A percentile compares a stretch with the other conserved stretches of the same genome.
These are phyloP conservation scores for Arrhamphus sclerolepis DNA, from an alignment of 2,797 vertebrate species.

Conservation along the genomic window DNA sequence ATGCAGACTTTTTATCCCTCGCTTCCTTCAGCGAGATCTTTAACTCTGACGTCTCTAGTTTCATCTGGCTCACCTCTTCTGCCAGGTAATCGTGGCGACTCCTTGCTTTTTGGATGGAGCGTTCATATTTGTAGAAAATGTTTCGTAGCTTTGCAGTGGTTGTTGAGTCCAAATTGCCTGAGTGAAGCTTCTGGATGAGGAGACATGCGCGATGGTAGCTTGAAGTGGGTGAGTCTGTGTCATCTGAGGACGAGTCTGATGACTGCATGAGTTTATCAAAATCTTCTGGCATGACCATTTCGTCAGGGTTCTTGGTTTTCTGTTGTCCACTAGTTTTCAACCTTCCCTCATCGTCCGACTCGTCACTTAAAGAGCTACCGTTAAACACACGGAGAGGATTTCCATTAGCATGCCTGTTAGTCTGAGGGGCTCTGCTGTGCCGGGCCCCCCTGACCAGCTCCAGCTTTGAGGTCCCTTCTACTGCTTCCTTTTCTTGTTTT, in stretches of 20 bases:
- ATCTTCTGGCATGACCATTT: slow-evolving; percentile 77
- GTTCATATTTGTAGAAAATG: slow-evolving; percentile 90
- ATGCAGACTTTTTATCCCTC: slow-evolving; percentile 81
- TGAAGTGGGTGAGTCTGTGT: slow-evolving; percentile 78
- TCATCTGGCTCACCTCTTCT: slow-evolving; percentile 84
- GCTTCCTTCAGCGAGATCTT: slow-evolving; percentile 82
- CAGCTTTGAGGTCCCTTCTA: slow-evolving; percentile 52
- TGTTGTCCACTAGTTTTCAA: slow-evolving; percentile 39
- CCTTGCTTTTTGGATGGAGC: slow-evolving; percentile 84
- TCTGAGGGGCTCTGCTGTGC: slow-evolving; percentile 65
- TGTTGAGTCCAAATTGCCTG: slow-evolving; percentile 82
- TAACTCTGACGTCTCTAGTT: slow-evolving; percentile 79
- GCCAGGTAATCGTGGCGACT: slow-evolving; percentile 79
- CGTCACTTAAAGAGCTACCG: slow-evolving; percentile 85
- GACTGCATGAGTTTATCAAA: slow-evolving; percentile 87
- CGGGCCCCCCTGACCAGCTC: slow-evolving; percentile 55
- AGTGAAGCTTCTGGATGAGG: slow-evolving; percentile 84
- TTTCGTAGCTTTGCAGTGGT: slow-evolving; percentile 89
- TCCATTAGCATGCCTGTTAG: slow-evolving; percentile 65
- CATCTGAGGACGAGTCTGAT: slow-evolving; percentile 87
- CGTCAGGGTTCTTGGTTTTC: slow-evolving; percentile 66
- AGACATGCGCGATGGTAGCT: slow-evolving; percentile 80
- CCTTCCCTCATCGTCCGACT: slow-evolving; percentile 84
- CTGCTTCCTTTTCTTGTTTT: slow-evolving; percentile 53
- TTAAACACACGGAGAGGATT: slow-evolving; percentile 79